Percentiles rank a stretch among this genome's conserved stretches.
These are phyloP conservation scores for Drosophila infuscata DNA, from an alignment of 2,888 invertebrate species.

Conservation along the genomic window DNA sequence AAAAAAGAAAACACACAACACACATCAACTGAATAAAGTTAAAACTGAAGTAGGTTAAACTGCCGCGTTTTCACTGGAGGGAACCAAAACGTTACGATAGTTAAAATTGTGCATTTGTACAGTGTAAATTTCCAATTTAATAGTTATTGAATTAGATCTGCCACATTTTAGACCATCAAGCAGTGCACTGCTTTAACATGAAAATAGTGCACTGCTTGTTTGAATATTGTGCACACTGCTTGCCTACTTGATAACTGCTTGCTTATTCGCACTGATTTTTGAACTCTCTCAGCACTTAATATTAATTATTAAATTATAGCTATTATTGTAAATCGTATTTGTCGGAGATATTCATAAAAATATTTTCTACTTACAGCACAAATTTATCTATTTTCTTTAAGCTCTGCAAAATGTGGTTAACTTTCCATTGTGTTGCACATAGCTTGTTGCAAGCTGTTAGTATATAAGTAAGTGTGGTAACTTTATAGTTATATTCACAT, in stretches of 20 bases:
- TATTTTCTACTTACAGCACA: neutral
- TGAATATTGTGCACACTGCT: neutral
- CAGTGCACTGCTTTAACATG: constrained; percentile 18
- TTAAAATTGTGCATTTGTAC: neutral
- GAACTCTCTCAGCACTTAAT: neutral
- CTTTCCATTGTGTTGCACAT: constrained; percentile 19
- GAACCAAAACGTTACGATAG: neutral
- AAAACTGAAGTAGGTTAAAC: constrained; percentile 56
- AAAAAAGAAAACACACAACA: constrained; percentile 17
- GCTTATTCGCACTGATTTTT: neutral
- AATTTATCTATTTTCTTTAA: neutral
- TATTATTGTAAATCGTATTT: neutral
- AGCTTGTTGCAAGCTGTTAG: constrained; percentile 18
- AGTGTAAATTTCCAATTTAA: neutral
- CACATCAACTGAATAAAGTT: constrained; percentile 61
- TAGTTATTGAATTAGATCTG: neutral
- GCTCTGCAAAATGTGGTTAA: neutral
- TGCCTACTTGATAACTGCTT: constrained; percentile 23
- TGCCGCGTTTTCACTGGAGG: neutral
- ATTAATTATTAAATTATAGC: neutral
- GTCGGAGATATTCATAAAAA: neutral
- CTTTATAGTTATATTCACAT: constrained; percentile 32
- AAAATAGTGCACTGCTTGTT: neutral
- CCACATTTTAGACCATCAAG: constrained; percentile 2
- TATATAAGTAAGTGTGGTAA: neutral